Evolutionary conservation across 2,113 vertebrate species (phyloP), one percentile per base, ranked within the genome.

Genomic region (Neogobius melanostomus): DNA sequence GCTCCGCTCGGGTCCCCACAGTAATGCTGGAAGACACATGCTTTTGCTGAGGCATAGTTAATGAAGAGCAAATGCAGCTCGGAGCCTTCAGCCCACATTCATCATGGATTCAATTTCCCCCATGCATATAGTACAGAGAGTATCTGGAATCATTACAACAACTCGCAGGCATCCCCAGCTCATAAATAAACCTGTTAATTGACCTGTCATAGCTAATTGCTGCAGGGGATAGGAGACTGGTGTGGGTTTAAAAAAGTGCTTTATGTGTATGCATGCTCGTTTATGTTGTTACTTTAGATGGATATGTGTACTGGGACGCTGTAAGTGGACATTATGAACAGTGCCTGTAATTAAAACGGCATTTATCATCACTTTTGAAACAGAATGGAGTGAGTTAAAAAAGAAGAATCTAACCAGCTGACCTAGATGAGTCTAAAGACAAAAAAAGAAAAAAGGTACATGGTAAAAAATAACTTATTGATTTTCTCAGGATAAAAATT

Each of bases 171-270:
- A 79, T 85, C 79, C 83, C 76, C 12, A 71, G 79, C 82, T 84
- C 88, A 89, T 88, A 88, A 86, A 90, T 90, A 89, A 89, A 76
- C 75, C 80, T 78, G 88, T 85, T 91, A 91, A 90, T 91, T 91
- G 87, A 90, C 84, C 88, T 86, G 88, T 91, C 90, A 90, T 82
- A 80, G 84, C 80, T 90, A 91, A 91, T 91, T 89, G 85, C 90
- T 90, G 90, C 64, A 62, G 88, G 88, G 84, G 82, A 79, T 72
- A 81, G 51, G 83, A 84, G 83, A 81, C 74, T 77, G 54, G 66
- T 66, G 71, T 71, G 60, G 72, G 46, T 73, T 67, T 71, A 60
- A 71, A 71, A 59, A 68, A 69, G 67, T 17, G 53, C 51, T 74
- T 69, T 70, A 64, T 69, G 44, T 71, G 63, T 69, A 42, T 69